Evolutionary conservation across 2,113 vertebrate genomes (phyloP).

Genomic region (Engystomops pustulosus): DNA sequence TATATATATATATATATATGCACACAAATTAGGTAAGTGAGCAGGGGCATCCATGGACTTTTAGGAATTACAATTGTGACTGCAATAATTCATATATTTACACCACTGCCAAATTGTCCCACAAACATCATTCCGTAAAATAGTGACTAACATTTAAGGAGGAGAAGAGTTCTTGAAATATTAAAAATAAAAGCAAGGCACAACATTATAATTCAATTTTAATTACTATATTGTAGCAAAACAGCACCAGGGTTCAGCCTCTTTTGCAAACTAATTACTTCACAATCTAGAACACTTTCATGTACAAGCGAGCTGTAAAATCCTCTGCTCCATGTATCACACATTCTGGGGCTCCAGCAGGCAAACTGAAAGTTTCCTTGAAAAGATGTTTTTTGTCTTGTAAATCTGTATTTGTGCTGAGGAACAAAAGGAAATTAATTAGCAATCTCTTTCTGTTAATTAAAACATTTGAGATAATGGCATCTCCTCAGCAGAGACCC

Average conservation of each 20-base stretch:
- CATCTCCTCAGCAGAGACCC: neutral
- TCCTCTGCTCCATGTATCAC: neutral
- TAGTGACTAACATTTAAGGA: neutral
- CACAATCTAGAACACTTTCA: slow-evolving; percentile 23
- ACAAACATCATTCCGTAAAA: neutral
- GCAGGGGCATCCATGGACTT: no score
- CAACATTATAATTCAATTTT: neutral
- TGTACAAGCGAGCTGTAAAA: neutral
- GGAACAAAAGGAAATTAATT: slow-evolving; percentile 38
- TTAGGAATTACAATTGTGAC: no score
- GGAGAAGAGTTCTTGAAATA: slow-evolving; percentile 5
- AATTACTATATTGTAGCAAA: slow-evolving; percentile 16
- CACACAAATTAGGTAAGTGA: no score
- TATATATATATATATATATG: neutral
- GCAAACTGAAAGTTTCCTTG: neutral
- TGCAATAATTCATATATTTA: no score
- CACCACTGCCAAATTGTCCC: no score
- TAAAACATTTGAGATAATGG: slow-evolving; percentile 28
- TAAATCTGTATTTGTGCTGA: slow-evolving; percentile 21
- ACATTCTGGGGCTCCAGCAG: neutral
- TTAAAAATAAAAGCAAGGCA: neutral
- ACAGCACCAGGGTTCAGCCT: neutral
- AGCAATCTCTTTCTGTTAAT: slow-evolving; percentile 29
- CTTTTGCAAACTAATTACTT: slow-evolving; percentile 32
- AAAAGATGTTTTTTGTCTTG: slow-evolving; percentile 20